These are phyloP conservation scores for Phenganax subtilis DNA, from an alignment of 92 coral and sea anemone genomes.

Conservation along the genomic window DNA sequence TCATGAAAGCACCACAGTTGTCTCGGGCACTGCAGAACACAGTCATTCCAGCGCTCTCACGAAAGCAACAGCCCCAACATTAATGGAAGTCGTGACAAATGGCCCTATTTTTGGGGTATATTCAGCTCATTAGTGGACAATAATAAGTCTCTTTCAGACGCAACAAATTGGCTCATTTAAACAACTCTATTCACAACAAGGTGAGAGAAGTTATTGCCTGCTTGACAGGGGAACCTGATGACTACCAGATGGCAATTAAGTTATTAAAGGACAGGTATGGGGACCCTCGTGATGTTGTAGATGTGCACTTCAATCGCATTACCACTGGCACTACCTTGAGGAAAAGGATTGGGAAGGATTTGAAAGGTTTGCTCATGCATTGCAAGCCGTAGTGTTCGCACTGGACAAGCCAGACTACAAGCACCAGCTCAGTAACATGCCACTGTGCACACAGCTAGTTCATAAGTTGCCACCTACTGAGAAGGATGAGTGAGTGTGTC, in stretches of 20 bases:
- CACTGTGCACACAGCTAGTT: slow-evolving; percentile 35
- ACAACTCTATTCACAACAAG: slow-evolving; percentile 31
- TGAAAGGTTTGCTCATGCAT: slow-evolving; percentile 45
- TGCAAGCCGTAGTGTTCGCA: slow-evolving; percentile 56
- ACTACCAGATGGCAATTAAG: slow-evolving; percentile 36
- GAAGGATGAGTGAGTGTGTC: slow-evolving; percentile 46
- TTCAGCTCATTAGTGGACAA: slow-evolving; percentile 39
- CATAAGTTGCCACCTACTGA: slow-evolving; percentile 34
- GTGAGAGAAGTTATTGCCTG: slow-evolving; percentile 46
- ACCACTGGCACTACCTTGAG: slow-evolving; percentile 38
- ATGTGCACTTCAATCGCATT: slow-evolving; percentile 40
- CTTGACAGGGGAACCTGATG: slow-evolving; percentile 44
- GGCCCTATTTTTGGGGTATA: slow-evolving; percentile 39
- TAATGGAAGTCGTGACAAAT: slow-evolving; percentile 17
- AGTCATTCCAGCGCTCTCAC: slow-evolving; percentile 1
- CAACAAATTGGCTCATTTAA: slow-evolving; percentile 34
- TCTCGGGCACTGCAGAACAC: background rate
- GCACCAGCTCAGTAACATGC: slow-evolving; percentile 33
- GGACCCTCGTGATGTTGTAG: slow-evolving; percentile 50
- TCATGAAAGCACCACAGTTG: background rate
- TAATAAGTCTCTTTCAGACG: background rate
- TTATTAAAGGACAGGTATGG: slow-evolving; percentile 43
- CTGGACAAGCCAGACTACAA: slow-evolving; percentile 40
- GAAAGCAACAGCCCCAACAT: background rate
- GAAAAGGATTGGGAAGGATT: slow-evolving; percentile 42